phyloP scores from a whole-genome alignment of 1,140 invertebrate genomes.

The Meloidogyne floridensis region DNA sequence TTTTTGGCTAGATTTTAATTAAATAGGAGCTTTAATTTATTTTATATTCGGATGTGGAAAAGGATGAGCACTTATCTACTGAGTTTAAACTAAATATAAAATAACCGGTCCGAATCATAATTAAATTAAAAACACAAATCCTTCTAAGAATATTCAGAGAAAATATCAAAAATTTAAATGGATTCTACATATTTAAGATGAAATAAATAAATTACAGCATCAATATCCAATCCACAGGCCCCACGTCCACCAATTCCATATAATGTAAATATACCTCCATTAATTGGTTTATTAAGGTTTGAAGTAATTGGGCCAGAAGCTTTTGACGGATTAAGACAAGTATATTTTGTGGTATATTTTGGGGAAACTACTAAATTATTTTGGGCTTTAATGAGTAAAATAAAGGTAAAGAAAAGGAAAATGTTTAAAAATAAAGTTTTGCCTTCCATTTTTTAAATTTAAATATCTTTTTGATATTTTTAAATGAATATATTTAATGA shows the following conservation, averaged over 20 bases:
- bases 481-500: not conserved
- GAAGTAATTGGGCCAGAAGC: slow-evolving; percentile 22
- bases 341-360: slow-evolving; percentile 6
- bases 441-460: not conserved
- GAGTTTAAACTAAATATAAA: too few relatives aligned
- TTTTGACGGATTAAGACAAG: not conserved
- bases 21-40: too few relatives aligned
- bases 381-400: not conserved
- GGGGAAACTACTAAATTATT: not conserved
- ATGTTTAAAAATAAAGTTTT: not conserved
- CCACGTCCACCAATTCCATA: slow-evolving; percentile 35
- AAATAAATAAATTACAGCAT: not conserved
- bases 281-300: slow-evolving; percentile 33
- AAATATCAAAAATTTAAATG: too few relatives aligned
- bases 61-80: too few relatives aligned
- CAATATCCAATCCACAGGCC: slow-evolving; percentile 36
- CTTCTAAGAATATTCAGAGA: too few relatives aligned
- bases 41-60: too few relatives aligned
- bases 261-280: slow-evolving; percentile 39
- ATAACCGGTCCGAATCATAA: too few relatives aligned
- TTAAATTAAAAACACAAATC: too few relatives aligned
- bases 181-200: not conserved
- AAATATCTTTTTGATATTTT: not conserved
- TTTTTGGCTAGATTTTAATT: slow-evolving; percentile 13
- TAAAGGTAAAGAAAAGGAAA: not conserved